phyloP scores from a whole-genome alignment of 2,797 vertebrate genomes.

The Emys orbicularis region DNA sequence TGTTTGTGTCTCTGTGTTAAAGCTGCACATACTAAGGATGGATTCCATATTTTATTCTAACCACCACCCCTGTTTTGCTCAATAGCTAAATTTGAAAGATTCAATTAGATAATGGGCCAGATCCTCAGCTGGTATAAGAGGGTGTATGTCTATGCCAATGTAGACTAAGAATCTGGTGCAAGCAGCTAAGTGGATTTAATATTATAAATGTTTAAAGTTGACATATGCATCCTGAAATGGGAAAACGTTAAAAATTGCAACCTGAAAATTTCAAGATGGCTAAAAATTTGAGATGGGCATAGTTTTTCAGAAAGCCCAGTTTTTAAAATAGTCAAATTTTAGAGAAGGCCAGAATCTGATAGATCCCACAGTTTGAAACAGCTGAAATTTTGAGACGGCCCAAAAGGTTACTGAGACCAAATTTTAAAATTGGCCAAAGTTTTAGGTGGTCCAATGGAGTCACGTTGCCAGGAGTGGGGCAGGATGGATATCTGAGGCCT shows the following conservation, averaged over 20 bases:
- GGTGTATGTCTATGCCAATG: not conserved
- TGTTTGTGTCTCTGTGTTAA: not conserved
- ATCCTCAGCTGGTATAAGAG: not conserved
- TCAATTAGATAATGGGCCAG: not conserved
- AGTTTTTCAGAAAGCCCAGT: not conserved
- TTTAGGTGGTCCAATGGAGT: not conserved
- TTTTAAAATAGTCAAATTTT: not conserved
- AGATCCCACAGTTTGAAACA: not conserved
- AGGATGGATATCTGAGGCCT: not conserved
- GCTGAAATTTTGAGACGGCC: not conserved
- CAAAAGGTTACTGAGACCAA: not conserved
- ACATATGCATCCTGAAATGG: not conserved
- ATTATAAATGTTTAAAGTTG: not conserved
- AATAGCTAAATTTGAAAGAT: not conserved
- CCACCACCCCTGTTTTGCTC: not conserved
- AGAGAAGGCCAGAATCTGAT: not conserved
- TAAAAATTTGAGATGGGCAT: not conserved
- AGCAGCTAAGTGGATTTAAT: not conserved
- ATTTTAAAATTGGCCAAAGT: not conserved
- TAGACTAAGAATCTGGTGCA: not conserved
- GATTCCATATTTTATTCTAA: not conserved
- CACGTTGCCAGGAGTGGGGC: accelerated
- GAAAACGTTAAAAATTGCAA: not conserved
- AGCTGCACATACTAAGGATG: not conserved
- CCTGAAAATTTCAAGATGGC: not conserved